These are phyloP conservation scores for Dryococelus australis DNA, from an alignment of 2,888 invertebrate genomes.

Conservation along the genomic window DNA sequence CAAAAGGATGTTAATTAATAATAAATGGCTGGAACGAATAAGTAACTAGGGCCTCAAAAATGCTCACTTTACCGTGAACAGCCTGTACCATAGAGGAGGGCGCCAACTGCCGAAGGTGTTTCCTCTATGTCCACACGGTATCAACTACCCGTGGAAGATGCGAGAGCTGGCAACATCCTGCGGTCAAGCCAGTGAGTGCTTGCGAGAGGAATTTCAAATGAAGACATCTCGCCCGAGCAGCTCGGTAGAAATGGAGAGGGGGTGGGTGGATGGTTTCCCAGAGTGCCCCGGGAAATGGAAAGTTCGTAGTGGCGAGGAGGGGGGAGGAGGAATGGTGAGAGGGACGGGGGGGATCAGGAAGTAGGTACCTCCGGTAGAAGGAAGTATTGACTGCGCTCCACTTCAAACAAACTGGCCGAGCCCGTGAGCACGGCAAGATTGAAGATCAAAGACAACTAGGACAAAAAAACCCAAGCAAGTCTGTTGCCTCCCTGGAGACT, in stretches of 20 bases:
- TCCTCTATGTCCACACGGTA: not conserved
- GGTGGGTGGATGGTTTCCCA: not conserved
- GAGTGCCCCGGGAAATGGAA: not conserved
- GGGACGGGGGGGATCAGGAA: not conserved
- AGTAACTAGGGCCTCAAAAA: no score
- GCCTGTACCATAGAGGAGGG: no score
- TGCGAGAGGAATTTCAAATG: constrained; percentile 8
- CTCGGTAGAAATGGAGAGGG: not conserved
- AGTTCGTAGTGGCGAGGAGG: not conserved
- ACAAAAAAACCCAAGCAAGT: no score
- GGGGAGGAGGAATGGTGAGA: not conserved
- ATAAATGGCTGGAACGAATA: no score
- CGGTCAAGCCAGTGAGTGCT: not conserved
- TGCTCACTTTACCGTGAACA: no score
- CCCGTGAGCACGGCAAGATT: not conserved
- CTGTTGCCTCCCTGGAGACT: no score
- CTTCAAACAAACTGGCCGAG: not conserved
- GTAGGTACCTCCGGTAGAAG: not conserved
- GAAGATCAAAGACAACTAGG: not conserved
- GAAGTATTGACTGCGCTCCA: not conserved
- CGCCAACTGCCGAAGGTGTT: not conserved
- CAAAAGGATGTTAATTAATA: no score
- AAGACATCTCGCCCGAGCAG: not conserved
- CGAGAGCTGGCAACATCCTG: not conserved
- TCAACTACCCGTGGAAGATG: not conserved